Evolutionary conservation across 2,797 vertebrate genomes (phyloP).

Genomic region (Miichthys miiuy): DNA sequence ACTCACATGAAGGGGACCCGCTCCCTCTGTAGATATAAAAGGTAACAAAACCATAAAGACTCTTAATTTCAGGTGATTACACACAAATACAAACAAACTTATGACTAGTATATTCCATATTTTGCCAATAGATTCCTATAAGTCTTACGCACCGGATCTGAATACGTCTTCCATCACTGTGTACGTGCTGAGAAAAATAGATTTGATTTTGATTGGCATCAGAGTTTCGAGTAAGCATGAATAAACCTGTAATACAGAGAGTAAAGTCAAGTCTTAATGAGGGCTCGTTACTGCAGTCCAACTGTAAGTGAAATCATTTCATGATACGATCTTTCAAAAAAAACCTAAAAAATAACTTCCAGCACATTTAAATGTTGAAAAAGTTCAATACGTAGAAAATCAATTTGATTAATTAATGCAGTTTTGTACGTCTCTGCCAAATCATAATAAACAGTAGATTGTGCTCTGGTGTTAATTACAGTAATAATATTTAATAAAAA

Average conservation of each 20-base stretch:
- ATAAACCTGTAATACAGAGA: not conserved
- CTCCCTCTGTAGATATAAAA: too few species aligned
- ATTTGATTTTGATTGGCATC: not conserved
- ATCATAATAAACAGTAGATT: too few species aligned
- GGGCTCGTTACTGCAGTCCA: not conserved
- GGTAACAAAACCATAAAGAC: too few species aligned
- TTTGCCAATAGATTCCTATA: too few species aligned
- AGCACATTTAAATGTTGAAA: not conserved
- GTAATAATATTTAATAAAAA: not conserved
- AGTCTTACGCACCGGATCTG: too few species aligned
- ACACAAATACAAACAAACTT: too few species aligned
- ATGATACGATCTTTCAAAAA: not conserved
- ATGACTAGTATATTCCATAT: too few species aligned
- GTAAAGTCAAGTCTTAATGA: not conserved
- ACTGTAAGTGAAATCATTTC: not conserved
- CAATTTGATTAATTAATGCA: not conserved
- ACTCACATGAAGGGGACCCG: too few species aligned
- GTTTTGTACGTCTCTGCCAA: not conserved
- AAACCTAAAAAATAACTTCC: not conserved
- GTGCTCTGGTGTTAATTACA: not conserved
- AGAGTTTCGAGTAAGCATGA: not conserved
- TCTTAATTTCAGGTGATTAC: too few species aligned
- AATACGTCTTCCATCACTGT: not conserved
- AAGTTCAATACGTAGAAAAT: not conserved
- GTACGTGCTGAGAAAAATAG: not conserved